Evolutionary conservation across 1,140 invertebrate genomes (phyloP).

Genomic region (Hermetia illucens): DNA sequence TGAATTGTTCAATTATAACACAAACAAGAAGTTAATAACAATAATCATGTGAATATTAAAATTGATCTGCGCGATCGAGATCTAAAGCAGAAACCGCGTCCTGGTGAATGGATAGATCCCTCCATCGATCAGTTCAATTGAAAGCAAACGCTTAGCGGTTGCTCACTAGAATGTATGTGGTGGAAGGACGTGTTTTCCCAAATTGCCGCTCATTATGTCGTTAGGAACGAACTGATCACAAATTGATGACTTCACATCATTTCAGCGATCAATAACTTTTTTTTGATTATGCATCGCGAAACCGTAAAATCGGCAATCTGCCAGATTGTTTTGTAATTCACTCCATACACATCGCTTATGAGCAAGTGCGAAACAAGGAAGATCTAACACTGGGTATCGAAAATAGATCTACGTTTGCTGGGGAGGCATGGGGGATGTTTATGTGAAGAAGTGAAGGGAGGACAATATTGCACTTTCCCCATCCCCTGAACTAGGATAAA

Average conservation of each 20-base stretch:
- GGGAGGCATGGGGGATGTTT: too few species aligned
- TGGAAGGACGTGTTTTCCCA: too few species aligned
- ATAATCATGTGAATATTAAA: constrained; percentile 1
- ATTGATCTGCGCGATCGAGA: neutral
- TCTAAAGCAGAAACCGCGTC: neutral
- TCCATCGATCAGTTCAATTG: neutral
- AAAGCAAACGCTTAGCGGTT: neutral
- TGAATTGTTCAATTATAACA: constrained; percentile 1
- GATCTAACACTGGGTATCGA: too few species aligned
- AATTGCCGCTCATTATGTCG: constrained; percentile 1
- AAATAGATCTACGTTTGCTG: too few species aligned
- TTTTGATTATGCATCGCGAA: neutral
- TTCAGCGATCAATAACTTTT: neutral
- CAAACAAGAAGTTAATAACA: constrained; percentile 1
- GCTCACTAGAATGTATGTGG: too few species aligned
- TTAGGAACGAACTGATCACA: neutral
- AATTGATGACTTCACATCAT: constrained; percentile 1
- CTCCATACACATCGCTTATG: too few species aligned
- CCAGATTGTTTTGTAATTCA: neutral
- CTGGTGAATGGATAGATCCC: neutral
- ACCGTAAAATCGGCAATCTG: too few species aligned
- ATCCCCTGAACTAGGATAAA: too few species aligned
- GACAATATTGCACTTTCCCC: too few species aligned
- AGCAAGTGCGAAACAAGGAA: too few species aligned
- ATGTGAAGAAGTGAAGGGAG: too few species aligned